Conservation (phyloP, 2,113 vertebrate genomes). For the Gorilla gorilla region DNA sequence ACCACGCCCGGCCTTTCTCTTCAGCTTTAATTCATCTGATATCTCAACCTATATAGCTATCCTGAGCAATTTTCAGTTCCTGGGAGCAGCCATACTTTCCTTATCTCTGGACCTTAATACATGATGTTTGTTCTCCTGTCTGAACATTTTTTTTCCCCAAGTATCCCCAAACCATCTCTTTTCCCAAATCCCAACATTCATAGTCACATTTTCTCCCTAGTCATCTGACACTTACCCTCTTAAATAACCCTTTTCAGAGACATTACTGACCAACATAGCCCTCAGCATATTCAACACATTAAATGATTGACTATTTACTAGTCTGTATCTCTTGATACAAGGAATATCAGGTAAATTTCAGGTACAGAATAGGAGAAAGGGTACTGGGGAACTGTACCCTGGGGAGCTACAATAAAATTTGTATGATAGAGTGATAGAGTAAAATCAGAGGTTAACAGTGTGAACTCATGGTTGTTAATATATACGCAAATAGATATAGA, state of each 20-base stretch:
- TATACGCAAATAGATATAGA: neutral
- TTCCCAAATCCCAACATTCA: neutral
- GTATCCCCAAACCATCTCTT: neutral
- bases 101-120: neutral
- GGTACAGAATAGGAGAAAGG: neutral
- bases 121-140: neutral
- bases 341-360: neutral
- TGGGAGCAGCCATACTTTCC: neutral
- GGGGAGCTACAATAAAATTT: neutral
- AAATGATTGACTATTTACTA: neutral
- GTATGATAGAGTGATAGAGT: neutral
- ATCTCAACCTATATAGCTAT: neutral
- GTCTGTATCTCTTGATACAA: neutral
- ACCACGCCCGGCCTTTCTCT: too few species aligned
- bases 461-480: neutral
- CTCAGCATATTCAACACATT: neutral
- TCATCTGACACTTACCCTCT: neutral
- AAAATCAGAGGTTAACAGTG: neutral
- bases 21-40: neutral
- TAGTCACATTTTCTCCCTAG: neutral
- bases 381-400: neutral
- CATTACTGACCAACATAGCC: neutral
- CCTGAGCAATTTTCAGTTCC: slow-evolving; percentile 2
- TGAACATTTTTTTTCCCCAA: neutral
- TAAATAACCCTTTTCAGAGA: slow-evolving; percentile 1